These are phyloP conservation scores for Synaphobranchus kaupii DNA, from an alignment of 2,797 vertebrate species.

Conservation along the genomic window DNA sequence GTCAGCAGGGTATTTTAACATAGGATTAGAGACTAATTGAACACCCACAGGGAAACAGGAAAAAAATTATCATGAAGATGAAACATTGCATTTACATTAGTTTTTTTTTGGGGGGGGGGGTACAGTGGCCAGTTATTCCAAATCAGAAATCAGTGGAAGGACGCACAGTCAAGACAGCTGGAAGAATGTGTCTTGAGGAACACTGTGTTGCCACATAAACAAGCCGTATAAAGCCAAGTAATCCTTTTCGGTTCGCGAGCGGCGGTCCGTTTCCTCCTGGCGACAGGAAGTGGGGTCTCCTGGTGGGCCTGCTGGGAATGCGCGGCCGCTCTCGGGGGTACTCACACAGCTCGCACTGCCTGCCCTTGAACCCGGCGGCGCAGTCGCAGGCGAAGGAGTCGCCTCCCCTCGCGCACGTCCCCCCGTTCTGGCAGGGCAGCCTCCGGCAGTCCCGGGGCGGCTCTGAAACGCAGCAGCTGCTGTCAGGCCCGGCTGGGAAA, in stretches of 20 bases:
- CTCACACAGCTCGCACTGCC: constrained; percentile 88
- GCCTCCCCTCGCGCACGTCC: constrained; percentile 73
- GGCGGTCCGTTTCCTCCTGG: neutral
- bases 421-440: constrained; percentile 85
- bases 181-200: neutral
- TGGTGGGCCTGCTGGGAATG: neutral
- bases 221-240: neutral
- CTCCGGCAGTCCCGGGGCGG: constrained; percentile 73
- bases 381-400: constrained; percentile 80
- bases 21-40: neutral
- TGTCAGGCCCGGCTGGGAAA: constrained; percentile 24
- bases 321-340: constrained; percentile 40
- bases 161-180: neutral
- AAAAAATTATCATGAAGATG: neutral
- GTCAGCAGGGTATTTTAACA: neutral
- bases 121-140: neutral
- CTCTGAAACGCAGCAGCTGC: constrained; percentile 69
- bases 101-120: neutral
- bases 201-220: neutral
- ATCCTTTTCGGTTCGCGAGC: neutral
- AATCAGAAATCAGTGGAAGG: neutral
- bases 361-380: constrained; percentile 82
- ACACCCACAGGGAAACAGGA: neutral
- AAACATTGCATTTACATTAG: neutral
- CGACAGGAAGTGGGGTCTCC: neutral